phyloP scores from a whole-genome alignment of 2,888 invertebrate species.

The Orthosia incerta region DNA sequence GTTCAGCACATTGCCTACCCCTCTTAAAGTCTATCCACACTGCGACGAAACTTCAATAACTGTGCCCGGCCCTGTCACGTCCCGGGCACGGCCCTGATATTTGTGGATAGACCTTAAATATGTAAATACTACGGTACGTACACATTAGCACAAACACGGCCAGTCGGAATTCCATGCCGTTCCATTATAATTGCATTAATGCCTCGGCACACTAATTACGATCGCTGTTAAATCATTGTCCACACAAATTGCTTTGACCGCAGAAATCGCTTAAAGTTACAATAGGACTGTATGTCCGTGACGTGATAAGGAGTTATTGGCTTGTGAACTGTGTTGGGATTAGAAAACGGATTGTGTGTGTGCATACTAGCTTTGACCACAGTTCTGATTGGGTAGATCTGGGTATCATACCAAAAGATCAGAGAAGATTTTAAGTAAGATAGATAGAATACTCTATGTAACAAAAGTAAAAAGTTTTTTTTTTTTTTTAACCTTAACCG shows the following conservation, averaged over 20 bases:
- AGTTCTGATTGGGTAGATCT: neutral
- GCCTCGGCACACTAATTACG: conserved; percentile 72
- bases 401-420: too few species aligned
- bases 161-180: conserved; percentile 59
- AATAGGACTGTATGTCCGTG: conserved; percentile 54
- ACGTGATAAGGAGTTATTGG: conserved; percentile 47
- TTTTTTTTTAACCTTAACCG: too few species aligned
- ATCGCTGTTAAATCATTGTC: conserved; percentile 74
- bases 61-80: too few species aligned
- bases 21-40: too few species aligned
- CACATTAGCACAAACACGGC: conserved; percentile 63
- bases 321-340: conserved; percentile 14
- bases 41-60: too few species aligned
- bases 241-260: conserved; percentile 72
- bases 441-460: too few species aligned
- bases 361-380: neutral
- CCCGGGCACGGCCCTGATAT: too few species aligned
- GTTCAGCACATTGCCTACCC: neutral
- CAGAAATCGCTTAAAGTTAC: conserved; percentile 69
- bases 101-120: too few species aligned
- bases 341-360: neutral
- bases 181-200: conserved; percentile 73
- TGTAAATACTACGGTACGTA: conserved; percentile 34
- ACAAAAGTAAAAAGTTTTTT: too few species aligned
- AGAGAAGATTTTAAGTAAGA: too few species aligned